Base-by-base conservation (phyloP, 2,113 vertebrate species). In the Taxidea taxus region DNA sequence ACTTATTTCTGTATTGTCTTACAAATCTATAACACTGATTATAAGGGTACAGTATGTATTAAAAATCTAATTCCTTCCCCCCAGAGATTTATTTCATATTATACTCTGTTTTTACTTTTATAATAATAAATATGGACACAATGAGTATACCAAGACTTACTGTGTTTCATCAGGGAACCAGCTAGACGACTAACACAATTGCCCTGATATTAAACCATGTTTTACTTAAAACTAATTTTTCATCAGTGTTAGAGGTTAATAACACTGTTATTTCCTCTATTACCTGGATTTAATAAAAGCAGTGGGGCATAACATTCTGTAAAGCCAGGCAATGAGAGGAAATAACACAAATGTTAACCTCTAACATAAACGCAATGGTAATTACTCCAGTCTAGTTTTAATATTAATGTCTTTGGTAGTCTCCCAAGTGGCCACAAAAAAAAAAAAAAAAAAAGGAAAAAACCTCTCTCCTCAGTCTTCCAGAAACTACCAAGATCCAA, bases 161-260 rank as follows among this genome's bases (percentile, higher is more conserved):
- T 96, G 92, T 96, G 96, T 91, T 95, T 91, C 0, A 0, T 78
- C 54, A 13, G 49, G 96, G 77, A 66, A 75, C n/a, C 78, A 98
- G 89, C 5, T 7, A 86, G 29, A 70, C 37, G 51, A 89, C 54
- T n/a, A 95, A 95, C 95, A 95, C 42, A 89, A 94, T 87, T 78
- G 54, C 78, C 80, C 93, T 80, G 80, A 47, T 94, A 82, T 97
- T 94, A 97, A 97, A 96, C 93, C 94, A 95, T 60, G 56, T 84
- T 98, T 98, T 98, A 93, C 96, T 97, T 88, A 92, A 97, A 77
- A 97, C 96, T 97, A 98, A 98, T 98, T 98, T 98, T 98, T 97
- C 98, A 98, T 98, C 98, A 98, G 97, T 98, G 98, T 98, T 98
- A 98, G 97, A 98, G 98, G 98, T 99, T 98, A 98, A 98, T 98